Evolutionary conservation across 2,113 vertebrate genomes (phyloP).

Genomic region (Hypocryptadius cinnamomeus): DNA sequence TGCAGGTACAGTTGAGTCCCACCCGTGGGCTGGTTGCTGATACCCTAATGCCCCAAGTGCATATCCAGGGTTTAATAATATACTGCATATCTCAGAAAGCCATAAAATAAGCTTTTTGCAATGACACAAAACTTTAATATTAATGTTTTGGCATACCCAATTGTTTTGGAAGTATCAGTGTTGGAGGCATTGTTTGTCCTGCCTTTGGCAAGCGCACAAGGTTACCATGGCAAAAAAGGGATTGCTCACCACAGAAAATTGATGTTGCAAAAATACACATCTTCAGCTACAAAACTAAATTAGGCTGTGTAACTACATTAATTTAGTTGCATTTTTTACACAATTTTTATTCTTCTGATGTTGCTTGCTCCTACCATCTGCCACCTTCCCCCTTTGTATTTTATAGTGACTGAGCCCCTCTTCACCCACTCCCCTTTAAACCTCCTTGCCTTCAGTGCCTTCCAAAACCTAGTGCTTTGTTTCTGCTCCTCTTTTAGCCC

Average conservation of each 20-base stretch:
- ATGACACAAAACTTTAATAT: background rate
- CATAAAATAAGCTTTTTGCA: background rate
- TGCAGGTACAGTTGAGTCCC: background rate
- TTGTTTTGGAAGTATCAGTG: background rate
- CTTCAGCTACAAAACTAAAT: background rate
- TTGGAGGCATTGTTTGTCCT: background rate
- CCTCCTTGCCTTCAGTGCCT: background rate
- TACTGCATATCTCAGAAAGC: background rate
- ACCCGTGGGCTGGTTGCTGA: background rate
- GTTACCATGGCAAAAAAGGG: background rate
- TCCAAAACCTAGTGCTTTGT: background rate
- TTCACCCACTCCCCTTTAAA: background rate
- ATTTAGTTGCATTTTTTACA: background rate
- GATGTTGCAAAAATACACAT: background rate
- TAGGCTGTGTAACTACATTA: background rate
- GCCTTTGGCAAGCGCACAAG: background rate
- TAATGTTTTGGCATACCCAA: background rate
- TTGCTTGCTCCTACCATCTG: background rate
- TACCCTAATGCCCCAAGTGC: background rate
- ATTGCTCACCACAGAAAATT: background rate
- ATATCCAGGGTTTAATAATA: background rate
- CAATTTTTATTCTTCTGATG: background rate
- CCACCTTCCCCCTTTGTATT: rapidly evolving
- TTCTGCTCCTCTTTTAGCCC: background rate
- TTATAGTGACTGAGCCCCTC: background rate